Base-by-base conservation (phyloP, 2,797 vertebrate species). In the Spondyliosoma cantharus region DNA sequence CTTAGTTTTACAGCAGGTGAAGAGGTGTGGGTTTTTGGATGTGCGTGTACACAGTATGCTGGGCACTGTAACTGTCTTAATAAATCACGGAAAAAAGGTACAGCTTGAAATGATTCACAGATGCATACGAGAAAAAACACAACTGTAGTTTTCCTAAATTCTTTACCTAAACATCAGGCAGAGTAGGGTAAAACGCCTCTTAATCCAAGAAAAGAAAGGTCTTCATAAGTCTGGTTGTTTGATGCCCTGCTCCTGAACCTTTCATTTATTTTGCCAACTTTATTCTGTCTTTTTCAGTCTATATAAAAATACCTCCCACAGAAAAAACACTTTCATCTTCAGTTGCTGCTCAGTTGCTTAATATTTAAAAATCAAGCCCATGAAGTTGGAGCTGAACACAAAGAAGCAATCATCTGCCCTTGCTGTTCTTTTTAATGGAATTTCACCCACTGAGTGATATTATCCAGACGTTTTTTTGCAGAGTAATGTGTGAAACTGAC, bases 401-500 rank as follows among this genome's bases (percentile, higher is more conserved):
- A 74, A 79, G 64, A 83, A 67, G 46, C 57, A 77, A 80, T 83
- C 71, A 42, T 53, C 65, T 76, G 16, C 69, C 50, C 32, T 63
- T 53, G 27, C 73, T 78, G 59, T 52, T 75, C 37, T 70, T 64
- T 76, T 79, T 65, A 70, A 78, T 81, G 45, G 53, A 78, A 69
- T 74, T 76, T 84, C 37, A 78, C 56, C 78, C 67, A 46, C 52
- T 60, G 69, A 86, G 25, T 77, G 57, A 82, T 83, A 62, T 83
- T 74, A 76, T 75, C 29, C 69, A 59, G 80, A 69, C 64, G 7
- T 17, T 80, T 50, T 74, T 80, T 82, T 85, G 48, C 71, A 79
- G 53, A 58, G 60, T 74, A 85, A 84, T 80, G 79, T 86, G 87
- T 84, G 66, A 91, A 91, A 71, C 59, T 81, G 82, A 83, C 76